Evolutionary conservation across 2,888 invertebrate genomes (phyloP).

Genomic region (Microctonus aethiopoides): DNA sequence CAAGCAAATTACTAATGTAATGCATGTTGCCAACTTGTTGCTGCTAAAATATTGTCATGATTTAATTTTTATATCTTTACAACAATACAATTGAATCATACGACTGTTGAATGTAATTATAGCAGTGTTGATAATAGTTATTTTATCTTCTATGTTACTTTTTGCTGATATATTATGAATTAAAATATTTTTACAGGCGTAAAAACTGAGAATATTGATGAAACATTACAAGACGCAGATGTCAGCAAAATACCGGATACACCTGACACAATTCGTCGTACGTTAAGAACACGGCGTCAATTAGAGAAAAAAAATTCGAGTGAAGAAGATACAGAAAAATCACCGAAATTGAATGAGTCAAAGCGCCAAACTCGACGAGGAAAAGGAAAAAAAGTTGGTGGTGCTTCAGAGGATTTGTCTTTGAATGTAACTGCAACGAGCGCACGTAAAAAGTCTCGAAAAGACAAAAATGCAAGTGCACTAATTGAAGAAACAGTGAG

Average conservation of each 20-base stretch:
- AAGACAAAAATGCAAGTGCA: conserved; percentile 27
- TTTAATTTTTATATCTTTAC: conserved; percentile 1
- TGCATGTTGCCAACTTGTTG: background rate
- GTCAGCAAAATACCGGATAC: conserved; percentile 25
- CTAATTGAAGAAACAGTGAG: conserved; percentile 21
- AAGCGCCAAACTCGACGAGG: conserved; percentile 22
- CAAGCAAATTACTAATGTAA: background rate
- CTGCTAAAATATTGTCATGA: background rate
- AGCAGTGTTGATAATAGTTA: background rate
- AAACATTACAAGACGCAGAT: conserved; percentile 34
- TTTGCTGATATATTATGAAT: background rate
- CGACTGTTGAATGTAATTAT: background rate
- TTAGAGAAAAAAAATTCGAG: conserved; percentile 21
- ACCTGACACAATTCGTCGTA: conserved; percentile 30
- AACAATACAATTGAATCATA: background rate
- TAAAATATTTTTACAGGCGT: conserved; percentile 34
- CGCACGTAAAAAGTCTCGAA: conserved; percentile 36
- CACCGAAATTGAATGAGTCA: conserved; percentile 22
- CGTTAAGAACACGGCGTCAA: conserved; percentile 38
- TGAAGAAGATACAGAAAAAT: conserved; percentile 33
- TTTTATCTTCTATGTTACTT: conserved; percentile 13
- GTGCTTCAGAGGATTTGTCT: conserved; percentile 6
- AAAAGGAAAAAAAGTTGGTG: conserved; percentile 33
- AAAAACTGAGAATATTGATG: conserved; percentile 37
- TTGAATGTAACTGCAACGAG: conserved; percentile 14